A percentile compares a stretch with the other conserved stretches of the same genome.
Conservation (phyloP, 2,797 vertebrate species). For the Mus caroli region DNA sequence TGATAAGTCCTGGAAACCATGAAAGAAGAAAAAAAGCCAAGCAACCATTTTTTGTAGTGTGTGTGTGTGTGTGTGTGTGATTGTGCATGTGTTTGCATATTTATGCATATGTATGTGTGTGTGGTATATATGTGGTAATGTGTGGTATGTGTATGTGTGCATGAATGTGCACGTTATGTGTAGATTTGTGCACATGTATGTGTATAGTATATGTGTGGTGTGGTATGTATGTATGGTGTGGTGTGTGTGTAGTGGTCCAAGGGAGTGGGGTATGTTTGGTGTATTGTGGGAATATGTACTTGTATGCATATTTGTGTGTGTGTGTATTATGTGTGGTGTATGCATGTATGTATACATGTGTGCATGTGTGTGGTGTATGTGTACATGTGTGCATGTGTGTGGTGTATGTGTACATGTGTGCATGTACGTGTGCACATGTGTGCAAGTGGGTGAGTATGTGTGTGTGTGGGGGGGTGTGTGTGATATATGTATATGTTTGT, state of each 20-base stretch:
- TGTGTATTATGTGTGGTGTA: too few species aligned
- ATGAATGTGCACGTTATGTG: too few species aligned
- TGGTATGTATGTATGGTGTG: background rate
- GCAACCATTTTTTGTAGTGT: background rate
- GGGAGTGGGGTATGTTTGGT: background rate
- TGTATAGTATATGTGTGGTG: background rate
- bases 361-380: background rate
- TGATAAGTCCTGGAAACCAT: background rate
- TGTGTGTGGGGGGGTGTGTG: background rate
- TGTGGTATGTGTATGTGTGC: too few species aligned
- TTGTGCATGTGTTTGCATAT: too few species aligned
- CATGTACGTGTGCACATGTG: background rate
- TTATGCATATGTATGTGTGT: too few species aligned
- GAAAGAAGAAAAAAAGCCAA: background rate
- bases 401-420: too few species aligned
- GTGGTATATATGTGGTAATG: too few species aligned
- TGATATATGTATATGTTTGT: too few species aligned
- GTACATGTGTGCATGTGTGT: background rate
- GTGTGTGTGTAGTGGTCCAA: background rate
- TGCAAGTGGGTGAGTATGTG: background rate
- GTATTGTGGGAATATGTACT: too few species aligned
- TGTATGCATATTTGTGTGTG: too few species aligned
- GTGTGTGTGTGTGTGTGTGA: background rate
- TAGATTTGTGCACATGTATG: background rate
- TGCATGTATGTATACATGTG: too few species aligned